Percentiles rank a stretch among this genome's conserved stretches.
Conservation (phyloP, 1,140 invertebrate species). For the Carposina sasakii region DNA sequence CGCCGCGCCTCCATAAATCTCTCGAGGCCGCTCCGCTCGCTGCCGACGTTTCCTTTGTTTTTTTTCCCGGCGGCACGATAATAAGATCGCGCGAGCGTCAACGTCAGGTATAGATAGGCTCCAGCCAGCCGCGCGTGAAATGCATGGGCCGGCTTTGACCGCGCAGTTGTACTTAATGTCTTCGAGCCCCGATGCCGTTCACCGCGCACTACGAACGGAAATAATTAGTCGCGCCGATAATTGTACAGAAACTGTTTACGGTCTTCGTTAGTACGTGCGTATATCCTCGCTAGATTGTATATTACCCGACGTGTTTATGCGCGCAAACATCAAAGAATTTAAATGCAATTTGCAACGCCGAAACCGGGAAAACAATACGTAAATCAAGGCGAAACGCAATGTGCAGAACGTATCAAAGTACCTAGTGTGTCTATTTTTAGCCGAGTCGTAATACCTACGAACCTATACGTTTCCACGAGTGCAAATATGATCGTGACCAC, state of each 20-base stretch:
- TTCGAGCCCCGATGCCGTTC: too few relatives aligned
- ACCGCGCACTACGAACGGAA: conserved; percentile 31
- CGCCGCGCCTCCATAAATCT: conserved; percentile 64
- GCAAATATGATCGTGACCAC: conserved; percentile 11
- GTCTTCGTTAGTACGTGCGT: conserved; percentile 2
- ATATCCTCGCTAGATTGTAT: too few relatives aligned
- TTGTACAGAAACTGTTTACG: conserved; percentile 23
- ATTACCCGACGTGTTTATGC: too few relatives aligned
- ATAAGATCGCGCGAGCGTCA: conserved; percentile 64
- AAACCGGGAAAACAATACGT: too few relatives aligned
- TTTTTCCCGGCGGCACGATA: conserved; percentile 52
- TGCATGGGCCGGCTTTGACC: conserved; percentile 39
- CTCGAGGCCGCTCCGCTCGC: conserved; percentile 14
- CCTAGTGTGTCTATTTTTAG: too few relatives aligned
- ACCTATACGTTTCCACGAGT: too few relatives aligned
- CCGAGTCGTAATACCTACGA: too few relatives aligned
- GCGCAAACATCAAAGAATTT: too few relatives aligned
- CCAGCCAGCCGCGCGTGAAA: conserved; percentile 38
- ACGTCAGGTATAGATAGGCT: conserved; percentile 53
- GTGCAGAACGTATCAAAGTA: too few relatives aligned
- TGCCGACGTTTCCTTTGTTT: conserved; percentile 52
- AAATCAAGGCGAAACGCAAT: too few relatives aligned
- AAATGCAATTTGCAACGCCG: too few relatives aligned
- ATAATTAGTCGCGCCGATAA: conserved; percentile 38
- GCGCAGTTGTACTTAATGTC: conserved; percentile 36